phyloP scores from a whole-genome alignment of 2,888 invertebrate genomes.

The Cepaea hortensis region DNA sequence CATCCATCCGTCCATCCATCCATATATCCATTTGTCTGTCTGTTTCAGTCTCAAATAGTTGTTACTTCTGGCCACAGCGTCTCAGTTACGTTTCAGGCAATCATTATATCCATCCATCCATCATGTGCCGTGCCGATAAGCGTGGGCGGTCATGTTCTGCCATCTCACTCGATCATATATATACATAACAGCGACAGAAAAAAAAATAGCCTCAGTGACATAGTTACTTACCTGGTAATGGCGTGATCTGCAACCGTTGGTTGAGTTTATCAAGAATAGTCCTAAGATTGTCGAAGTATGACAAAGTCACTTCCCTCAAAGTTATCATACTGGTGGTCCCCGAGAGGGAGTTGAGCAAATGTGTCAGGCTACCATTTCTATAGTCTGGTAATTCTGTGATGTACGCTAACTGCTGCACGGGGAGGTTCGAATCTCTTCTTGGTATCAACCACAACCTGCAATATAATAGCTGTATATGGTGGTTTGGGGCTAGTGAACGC shows the following conservation, averaged over 20 bases:
- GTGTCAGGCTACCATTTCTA: background rate
- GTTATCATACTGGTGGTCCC: background rate
- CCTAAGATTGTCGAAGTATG: background rate
- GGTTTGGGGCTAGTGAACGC: no score
- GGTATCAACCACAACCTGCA: background rate
- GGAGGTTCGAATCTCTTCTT: background rate
- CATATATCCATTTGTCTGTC: no score
- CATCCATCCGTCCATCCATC: no score
- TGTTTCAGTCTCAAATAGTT: no score
- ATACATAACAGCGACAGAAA: no score
- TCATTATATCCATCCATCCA: no score
- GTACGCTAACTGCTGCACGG: background rate
- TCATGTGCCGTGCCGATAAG: no score
- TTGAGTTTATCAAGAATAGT: background rate
- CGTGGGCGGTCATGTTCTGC: no score
- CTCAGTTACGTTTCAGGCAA: no score
- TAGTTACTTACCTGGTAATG: background rate
- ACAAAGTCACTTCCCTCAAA: background rate
- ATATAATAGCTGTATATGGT: background rate
- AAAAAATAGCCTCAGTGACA: no score
- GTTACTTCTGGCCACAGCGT: no score
- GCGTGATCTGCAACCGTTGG: background rate
- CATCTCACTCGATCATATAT: no score
- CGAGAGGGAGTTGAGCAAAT: background rate
- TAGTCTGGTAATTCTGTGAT: background rate